Conservation (phyloP, 2,113 vertebrate genomes). For the Oenanthe oenanthe region DNA sequence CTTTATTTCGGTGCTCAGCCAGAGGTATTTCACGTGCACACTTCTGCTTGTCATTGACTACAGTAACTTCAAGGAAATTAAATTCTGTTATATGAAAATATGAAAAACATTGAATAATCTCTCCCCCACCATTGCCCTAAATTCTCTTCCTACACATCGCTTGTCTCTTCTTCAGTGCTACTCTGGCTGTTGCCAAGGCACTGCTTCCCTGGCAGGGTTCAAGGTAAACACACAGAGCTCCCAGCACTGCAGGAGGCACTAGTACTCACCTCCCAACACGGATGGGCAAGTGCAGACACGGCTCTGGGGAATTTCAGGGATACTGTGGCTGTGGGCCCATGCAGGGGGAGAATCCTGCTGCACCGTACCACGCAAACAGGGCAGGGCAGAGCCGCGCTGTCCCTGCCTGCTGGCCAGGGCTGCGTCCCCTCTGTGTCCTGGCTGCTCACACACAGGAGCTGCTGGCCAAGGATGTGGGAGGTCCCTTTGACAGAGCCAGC, state of each 20-base stretch:
- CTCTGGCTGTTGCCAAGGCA: conserved; percentile 10
- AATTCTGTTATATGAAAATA: background rate
- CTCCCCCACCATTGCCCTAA: background rate
- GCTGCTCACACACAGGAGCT: fast-evolving
- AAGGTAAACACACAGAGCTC: background rate
- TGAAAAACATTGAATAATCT: background rate
- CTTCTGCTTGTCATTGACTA: background rate
- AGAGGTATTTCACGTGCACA: background rate
- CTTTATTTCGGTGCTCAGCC: background rate
- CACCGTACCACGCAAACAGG: fast-evolving
- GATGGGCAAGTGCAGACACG: background rate
- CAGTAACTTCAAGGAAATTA: background rate
- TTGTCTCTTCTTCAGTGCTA: background rate
- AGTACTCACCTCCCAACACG: fast-evolving
- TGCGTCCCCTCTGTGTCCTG: background rate
- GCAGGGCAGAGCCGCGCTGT: background rate
- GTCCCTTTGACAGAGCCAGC: background rate
- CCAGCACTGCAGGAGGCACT: background rate
- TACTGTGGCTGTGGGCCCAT: fast-evolving
- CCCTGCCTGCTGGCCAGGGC: too few species aligned
- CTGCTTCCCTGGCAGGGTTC: background rate
- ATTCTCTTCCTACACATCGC: background rate
- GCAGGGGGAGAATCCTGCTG: fast-evolving
- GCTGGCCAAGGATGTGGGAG: background rate
- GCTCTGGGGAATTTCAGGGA: fast-evolving